Conservation (phyloP, 2,113 vertebrate species). For the Alligator mississippiensis region DNA sequence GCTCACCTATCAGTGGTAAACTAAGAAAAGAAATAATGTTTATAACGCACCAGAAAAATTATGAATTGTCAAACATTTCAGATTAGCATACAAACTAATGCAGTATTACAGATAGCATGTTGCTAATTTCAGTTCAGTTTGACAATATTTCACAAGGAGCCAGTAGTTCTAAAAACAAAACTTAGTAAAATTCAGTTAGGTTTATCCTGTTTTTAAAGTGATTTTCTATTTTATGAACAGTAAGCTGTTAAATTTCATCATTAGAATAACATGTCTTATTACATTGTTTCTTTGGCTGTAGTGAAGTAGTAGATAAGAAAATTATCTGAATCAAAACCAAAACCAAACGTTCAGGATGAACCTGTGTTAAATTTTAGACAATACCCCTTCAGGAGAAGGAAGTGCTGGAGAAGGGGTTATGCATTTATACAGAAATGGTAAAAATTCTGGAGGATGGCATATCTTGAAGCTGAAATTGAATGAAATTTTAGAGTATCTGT, state of each 20-base stretch:
- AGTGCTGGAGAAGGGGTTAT: neutral
- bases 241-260: neutral
- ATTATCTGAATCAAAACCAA: neutral
- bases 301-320: neutral
- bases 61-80: neutral
- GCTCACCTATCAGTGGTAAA: neutral
- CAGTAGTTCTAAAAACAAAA: neutral
- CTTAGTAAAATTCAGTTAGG: too few relatives aligned
- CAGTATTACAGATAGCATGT: neutral
- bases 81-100: neutral
- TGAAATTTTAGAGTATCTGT: neutral
- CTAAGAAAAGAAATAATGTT: neutral
- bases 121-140: neutral
- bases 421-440: neutral
- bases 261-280: neutral
- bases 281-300: neutral
- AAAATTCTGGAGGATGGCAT: neutral
- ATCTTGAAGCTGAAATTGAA: neutral
- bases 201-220: neutral
- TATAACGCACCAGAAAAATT: neutral
- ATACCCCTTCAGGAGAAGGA: neutral
- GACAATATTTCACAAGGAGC: neutral
- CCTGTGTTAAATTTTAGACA: neutral
- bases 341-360: neutral
- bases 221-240: neutral